A percentile compares a stretch with the other conserved stretches of the same genome.
phyloP scores from a whole-genome alignment of 2,888 invertebrate species.

The Lasioglossum marginatum region DNA sequence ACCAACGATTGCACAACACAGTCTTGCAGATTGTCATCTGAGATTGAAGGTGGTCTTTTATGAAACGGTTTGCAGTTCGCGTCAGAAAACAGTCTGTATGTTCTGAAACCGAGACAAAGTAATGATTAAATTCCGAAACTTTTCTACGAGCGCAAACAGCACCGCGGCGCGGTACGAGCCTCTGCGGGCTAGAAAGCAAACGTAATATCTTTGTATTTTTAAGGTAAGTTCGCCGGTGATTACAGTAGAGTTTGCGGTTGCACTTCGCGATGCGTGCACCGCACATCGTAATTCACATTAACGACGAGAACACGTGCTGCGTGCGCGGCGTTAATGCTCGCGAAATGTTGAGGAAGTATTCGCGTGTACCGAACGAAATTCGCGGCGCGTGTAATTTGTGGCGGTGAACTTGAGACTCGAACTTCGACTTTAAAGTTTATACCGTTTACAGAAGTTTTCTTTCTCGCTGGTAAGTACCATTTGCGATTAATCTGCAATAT shows the following conservation, averaged over 20 bases:
- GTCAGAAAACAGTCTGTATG: not conserved
- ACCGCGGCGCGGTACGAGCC: not conserved
- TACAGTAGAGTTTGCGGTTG: not conserved
- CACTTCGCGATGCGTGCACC: not conserved
- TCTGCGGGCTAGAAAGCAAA: constrained; percentile 4
- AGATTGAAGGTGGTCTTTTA: not conserved
- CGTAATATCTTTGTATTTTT: constrained; percentile 9
- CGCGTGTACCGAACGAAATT: constrained; percentile 5
- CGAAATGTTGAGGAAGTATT: not conserved
- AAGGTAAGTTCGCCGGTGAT: constrained; percentile 4
- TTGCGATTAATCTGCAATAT: not conserved
- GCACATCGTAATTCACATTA: not conserved
- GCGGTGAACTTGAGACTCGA: not conserved
- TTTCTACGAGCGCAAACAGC: constrained; percentile 10
- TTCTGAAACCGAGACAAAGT: not conserved
- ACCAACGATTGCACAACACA: not conserved
- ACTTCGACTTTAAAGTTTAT: not conserved
- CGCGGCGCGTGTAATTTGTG: not conserved
- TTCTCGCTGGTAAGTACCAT: not conserved
- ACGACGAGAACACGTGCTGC: not conserved
- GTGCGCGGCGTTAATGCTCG: not conserved
- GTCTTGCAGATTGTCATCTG: not conserved
- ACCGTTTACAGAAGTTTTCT: not conserved
- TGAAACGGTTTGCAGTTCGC: not conserved
- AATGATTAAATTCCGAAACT: constrained; percentile 7